These are phyloP conservation scores for Pseudochirops corinnae DNA, from an alignment of 2,797 vertebrate species.

Conservation along the genomic window DNA sequence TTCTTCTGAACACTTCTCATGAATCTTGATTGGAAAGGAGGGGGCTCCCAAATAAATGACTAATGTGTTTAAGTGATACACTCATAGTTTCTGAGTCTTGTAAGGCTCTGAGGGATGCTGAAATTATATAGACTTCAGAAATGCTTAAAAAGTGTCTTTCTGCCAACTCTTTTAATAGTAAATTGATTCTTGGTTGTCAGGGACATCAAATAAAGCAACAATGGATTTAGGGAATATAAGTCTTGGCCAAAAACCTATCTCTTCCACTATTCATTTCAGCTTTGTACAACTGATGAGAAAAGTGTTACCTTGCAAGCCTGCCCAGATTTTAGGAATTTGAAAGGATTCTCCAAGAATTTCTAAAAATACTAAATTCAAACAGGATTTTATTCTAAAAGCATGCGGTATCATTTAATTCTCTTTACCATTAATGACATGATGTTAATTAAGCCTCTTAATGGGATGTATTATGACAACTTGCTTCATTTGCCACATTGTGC, in stretches of 20 bases:
- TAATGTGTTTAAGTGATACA: neutral
- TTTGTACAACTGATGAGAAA: neutral
- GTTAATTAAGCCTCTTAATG: constrained; percentile 11
- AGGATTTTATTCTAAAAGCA: constrained; percentile 54
- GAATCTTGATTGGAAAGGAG: neutral
- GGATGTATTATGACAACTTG: fast-evolving
- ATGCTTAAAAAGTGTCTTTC: neutral
- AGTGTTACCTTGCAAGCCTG: constrained; percentile 2
- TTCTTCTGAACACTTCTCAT: neutral
- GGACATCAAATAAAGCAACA: neutral
- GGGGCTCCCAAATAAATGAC: neutral
- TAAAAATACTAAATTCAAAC: neutral
- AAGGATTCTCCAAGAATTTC: constrained; percentile 39
- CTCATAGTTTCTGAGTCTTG: neutral
- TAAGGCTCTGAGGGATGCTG: neutral
- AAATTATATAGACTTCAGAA: constrained; percentile 26
- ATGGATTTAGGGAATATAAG: neutral
- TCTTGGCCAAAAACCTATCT: neutral
- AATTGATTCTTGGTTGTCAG: constrained; percentile 32
- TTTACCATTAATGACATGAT: neutral
- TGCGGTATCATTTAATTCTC: constrained; percentile 34
- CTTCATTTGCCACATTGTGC: constrained; percentile 27
- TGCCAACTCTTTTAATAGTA: constrained; percentile 25
- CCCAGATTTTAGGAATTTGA: constrained; percentile 14
- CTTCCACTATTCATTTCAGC: constrained; percentile 1